phyloP scores from a whole-genome alignment of 2,113 vertebrate species.

The Dascyllus trimaculatus region DNA sequence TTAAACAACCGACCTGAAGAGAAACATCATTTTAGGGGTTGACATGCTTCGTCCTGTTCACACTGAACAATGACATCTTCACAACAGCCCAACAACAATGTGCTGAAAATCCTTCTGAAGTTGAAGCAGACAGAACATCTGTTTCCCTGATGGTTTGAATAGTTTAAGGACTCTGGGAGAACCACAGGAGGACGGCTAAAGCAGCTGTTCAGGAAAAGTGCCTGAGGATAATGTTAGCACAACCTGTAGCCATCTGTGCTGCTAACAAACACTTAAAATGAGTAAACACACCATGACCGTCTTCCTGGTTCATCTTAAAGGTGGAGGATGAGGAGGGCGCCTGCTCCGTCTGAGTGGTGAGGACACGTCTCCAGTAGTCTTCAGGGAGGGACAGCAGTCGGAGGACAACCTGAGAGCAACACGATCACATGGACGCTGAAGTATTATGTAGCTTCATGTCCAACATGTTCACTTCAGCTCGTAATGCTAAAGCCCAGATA shows the following conservation, averaged over 20 bases:
- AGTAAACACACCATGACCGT: slow-evolving; percentile 57
- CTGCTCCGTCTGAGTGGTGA: slow-evolving; percentile 46
- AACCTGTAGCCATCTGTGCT: neutral
- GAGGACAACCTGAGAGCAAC: slow-evolving; percentile 82
- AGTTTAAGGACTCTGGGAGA: neutral
- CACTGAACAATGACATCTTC: neutral
- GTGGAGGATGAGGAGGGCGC: slow-evolving; percentile 35
- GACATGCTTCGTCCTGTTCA: too few species aligned
- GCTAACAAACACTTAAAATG: neutral
- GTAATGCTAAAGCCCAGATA: too few species aligned
- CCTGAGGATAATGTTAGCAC: too few species aligned
- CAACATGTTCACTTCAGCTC: neutral
- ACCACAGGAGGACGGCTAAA: too few species aligned
- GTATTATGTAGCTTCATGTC: neutral
- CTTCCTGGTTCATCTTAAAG: slow-evolving; percentile 20
- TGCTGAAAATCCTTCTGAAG: neutral
- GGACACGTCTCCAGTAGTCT: slow-evolving; percentile 84
- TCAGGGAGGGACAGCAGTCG: slow-evolving; percentile 83
- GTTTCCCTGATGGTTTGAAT: neutral
- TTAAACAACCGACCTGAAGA: slow-evolving; percentile 70
- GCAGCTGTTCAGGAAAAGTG: too few species aligned
- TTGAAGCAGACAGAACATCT: neutral
- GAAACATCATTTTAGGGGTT: too few species aligned
- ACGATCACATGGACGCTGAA: neutral
- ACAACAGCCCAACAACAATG: neutral